Evolutionary conservation across 2,888 invertebrate genomes (phyloP).

Genomic region (Agonopterix subpropinquella): DNA sequence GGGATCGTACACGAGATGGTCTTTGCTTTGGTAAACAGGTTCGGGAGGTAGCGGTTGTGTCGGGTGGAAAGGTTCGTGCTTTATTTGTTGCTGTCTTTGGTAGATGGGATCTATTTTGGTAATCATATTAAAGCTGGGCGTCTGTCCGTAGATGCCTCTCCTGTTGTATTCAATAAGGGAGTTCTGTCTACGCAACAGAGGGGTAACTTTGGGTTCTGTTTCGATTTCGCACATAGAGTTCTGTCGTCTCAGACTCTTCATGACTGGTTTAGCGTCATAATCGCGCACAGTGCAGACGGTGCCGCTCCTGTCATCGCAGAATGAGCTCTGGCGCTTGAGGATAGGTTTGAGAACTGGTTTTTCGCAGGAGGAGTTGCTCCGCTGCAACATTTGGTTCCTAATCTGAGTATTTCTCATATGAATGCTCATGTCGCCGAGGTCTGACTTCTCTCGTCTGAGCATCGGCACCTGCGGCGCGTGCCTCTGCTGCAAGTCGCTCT

Average conservation of each 20-base stretch:
- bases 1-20: constrained; percentile 65
- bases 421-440: constrained; percentile 56
- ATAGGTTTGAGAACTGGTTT: constrained; percentile 65
- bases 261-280: constrained; percentile 61
- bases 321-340: constrained; percentile 68
- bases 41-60: constrained; percentile 71
- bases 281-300: constrained; percentile 65
- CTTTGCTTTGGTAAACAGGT: constrained; percentile 71
- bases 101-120: constrained; percentile 75
- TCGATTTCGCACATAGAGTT: constrained; percentile 73
- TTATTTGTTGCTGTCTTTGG: constrained; percentile 70
- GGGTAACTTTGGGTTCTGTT: constrained; percentile 74
- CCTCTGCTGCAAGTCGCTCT: constrained; percentile 65
- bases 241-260: constrained; percentile 56
- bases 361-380: constrained; percentile 70
- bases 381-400: constrained; percentile 65
- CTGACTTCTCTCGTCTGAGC: constrained; percentile 67
- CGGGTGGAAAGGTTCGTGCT: constrained; percentile 69
- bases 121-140: constrained; percentile 70
- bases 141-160: constrained; percentile 63
- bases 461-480: constrained; percentile 46
- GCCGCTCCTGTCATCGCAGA: constrained; percentile 65
- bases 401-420: constrained; percentile 64
- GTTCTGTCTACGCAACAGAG: constrained; percentile 69
- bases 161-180: constrained; percentile 71